Evolutionary conservation across 2,888 invertebrate genomes (phyloP).

Genomic region (Tuberolachnus salignus): DNA sequence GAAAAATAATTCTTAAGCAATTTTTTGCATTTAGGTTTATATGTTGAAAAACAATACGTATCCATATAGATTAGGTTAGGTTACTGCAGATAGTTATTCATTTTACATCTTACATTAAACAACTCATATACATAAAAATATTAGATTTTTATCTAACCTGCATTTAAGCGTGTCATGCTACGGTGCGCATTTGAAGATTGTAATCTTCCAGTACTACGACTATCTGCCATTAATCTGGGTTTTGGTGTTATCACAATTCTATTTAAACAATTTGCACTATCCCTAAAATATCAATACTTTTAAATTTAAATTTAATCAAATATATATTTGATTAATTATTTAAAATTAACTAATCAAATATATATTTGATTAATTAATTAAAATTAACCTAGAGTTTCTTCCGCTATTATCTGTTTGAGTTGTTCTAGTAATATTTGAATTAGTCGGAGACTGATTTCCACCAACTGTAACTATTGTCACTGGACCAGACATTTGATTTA

Average conservation of each 20-base stretch:
- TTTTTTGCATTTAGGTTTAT: too few species aligned
- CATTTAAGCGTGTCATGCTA: constrained; percentile 79
- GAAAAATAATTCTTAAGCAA: too few species aligned
- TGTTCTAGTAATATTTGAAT: constrained; percentile 50
- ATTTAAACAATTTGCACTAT: constrained; percentile 32
- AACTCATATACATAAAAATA: neutral
- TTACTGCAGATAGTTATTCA: too few species aligned
- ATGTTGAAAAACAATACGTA: too few species aligned
- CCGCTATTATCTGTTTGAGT: constrained; percentile 42
- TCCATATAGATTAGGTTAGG: too few species aligned
- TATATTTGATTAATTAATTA: constrained; percentile 13
- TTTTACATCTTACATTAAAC: too few species aligned
- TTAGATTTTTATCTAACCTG: constrained; percentile 62
- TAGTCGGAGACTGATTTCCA: constrained; percentile 42
- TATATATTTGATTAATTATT: constrained; percentile 14
- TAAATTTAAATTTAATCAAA: constrained; percentile 4
- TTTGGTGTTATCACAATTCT: constrained; percentile 59
- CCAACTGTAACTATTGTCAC: constrained; percentile 78
- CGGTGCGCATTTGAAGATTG: constrained; percentile 76
- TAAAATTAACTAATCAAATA: constrained; percentile 13
- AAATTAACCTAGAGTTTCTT: constrained; percentile 35
- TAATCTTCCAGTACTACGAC: constrained; percentile 75
- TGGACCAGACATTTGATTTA: constrained; percentile 74
- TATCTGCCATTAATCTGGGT: constrained; percentile 65
- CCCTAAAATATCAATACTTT: neutral